Evolutionary conservation across 2,113 vertebrate genomes (phyloP).

Genomic region (Centropus bengalensis): DNA sequence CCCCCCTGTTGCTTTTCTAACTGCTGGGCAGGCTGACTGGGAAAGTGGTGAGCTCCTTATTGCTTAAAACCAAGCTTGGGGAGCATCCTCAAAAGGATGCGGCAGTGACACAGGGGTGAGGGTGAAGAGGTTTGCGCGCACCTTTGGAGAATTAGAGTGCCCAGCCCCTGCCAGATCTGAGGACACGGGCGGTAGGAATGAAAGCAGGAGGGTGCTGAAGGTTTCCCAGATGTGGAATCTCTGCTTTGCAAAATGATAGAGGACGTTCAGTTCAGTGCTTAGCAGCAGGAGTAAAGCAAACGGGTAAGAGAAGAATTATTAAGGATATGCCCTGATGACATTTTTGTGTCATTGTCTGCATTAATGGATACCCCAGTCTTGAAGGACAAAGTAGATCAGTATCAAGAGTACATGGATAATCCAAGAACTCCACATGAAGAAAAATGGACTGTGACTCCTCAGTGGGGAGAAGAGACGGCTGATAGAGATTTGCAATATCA

Average conservation of each 20-base stretch:
- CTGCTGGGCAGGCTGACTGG: neutral
- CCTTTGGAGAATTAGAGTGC: rapidly evolving
- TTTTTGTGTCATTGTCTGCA: neutral
- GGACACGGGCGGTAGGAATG: neutral
- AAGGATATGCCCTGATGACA: neutral
- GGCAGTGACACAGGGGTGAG: neutral
- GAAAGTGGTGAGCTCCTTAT: neutral
- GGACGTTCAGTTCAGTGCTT: neutral
- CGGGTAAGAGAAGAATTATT: neutral
- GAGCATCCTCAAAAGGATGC: rapidly evolving
- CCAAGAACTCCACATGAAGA: neutral
- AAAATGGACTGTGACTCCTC: neutral
- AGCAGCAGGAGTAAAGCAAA: neutral
- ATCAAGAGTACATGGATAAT: neutral
- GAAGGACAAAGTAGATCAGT: neutral
- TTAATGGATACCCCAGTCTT: neutral
- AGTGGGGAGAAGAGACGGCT: neutral
- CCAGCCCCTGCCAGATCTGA: too few relatives aligned
- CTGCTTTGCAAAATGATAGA: neutral
- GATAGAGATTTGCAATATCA: neutral
- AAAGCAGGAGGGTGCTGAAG: neutral
- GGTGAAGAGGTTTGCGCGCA: neutral
- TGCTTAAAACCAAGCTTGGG: neutral
- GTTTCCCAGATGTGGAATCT: neutral
- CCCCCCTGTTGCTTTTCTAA: neutral